These are phyloP conservation scores for Tretioscincus oriximinensis DNA, from an alignment of 2,113 vertebrate genomes.

Conservation along the genomic window DNA sequence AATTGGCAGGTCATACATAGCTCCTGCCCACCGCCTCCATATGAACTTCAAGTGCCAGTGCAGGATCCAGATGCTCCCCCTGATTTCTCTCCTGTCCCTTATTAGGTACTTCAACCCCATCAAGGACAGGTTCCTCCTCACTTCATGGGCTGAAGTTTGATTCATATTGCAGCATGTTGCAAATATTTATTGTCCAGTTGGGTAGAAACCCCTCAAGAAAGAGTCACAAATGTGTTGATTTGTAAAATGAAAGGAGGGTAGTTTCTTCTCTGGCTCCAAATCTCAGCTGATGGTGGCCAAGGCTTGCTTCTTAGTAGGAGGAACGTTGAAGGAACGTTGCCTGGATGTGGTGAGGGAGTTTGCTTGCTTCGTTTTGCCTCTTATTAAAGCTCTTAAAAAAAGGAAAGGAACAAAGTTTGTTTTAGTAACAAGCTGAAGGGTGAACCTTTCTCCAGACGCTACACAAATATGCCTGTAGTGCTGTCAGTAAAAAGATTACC, in stretches of 20 bases:
- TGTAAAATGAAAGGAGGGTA: accelerated
- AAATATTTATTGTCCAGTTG: too few species aligned
- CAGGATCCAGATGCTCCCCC: too few species aligned
- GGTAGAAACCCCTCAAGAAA: neutral
- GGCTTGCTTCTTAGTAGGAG: neutral
- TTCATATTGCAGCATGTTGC: too few species aligned
- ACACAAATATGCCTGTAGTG: constrained; percentile 37
- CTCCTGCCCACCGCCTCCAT: too few species aligned
- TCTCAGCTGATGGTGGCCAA: constrained; percentile 7
- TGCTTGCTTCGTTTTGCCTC: neutral
- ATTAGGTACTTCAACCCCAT: neutral
- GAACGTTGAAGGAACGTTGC: accelerated
- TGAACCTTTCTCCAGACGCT: constrained; percentile 18
- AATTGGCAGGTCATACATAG: too few species aligned
- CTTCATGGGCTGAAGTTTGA: too few species aligned
- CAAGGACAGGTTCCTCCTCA: too few species aligned
- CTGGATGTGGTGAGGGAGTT: neutral
- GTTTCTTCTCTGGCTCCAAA: neutral
- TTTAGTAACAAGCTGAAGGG: constrained; percentile 45
- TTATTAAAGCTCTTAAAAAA: neutral
- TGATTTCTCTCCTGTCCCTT: too few species aligned
- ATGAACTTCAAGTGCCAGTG: too few species aligned
- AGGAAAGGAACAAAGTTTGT: neutral
- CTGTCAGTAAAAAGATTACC: constrained; percentile 79
- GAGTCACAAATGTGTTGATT: neutral